phyloP scores from a whole-genome alignment of 2,888 invertebrate species.

The Lissocephala sabroskyi region DNA sequence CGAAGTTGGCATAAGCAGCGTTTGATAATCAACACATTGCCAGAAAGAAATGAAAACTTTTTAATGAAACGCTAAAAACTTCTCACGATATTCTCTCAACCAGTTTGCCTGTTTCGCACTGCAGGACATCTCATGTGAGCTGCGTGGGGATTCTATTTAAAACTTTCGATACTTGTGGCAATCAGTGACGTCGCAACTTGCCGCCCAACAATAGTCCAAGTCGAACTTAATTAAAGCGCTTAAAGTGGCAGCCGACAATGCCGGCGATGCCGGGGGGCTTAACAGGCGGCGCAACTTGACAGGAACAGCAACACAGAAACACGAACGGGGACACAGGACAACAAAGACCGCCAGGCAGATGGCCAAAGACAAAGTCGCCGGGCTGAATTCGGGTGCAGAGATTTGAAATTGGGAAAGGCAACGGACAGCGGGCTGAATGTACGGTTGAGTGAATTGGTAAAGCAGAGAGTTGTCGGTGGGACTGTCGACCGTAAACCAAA shows the following conservation, averaged over 20 bases:
- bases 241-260: slow-evolving; percentile 10
- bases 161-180: slow-evolving; percentile 24
- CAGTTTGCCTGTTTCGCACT: neutral
- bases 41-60: slow-evolving; percentile 10
- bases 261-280: neutral
- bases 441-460: no score
- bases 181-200: slow-evolving; percentile 16
- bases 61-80: slow-evolving; percentile 17
- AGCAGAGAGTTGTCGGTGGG: slow-evolving; percentile 13
- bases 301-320: no score
- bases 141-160: slow-evolving; percentile 6
- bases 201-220: slow-evolving; percentile 15
- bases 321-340: no score
- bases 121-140: neutral
- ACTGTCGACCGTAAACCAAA: slow-evolving; percentile 23
- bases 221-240: slow-evolving; percentile 34
- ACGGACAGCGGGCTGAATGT: neutral
- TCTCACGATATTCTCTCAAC: neutral
- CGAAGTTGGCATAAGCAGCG: neutral
- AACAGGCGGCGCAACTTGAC: slow-evolving; percentile 2
- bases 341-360: neutral
- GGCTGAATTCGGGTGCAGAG: no score
- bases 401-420: no score
- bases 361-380: slow-evolving; percentile 1
- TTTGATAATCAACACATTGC: slow-evolving; percentile 1